Evolutionary conservation across 2,113 vertebrate genomes (phyloP).

Genomic region (Protobothrops flavoviridis): DNA sequence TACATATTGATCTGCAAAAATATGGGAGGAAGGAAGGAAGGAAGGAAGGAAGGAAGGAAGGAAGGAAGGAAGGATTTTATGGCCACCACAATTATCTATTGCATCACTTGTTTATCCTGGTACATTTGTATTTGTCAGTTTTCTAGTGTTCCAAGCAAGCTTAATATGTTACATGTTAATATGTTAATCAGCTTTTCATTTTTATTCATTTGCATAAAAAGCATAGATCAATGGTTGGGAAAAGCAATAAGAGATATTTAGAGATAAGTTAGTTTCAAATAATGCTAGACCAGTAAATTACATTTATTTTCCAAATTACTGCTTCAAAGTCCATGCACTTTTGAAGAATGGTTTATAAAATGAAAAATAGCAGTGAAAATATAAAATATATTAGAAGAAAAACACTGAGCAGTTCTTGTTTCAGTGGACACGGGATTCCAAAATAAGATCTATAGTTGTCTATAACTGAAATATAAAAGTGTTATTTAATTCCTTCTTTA

Average conservation of each 20-base stretch:
- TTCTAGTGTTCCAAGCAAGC: not conserved
- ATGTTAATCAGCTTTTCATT: not conserved
- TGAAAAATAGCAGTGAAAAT: not conserved
- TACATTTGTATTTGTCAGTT: not conserved
- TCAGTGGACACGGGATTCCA: not conserved
- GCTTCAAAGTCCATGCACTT: not conserved
- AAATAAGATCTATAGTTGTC: constrained; percentile 27
- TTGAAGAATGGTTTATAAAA: not conserved
- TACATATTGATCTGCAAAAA: not conserved
- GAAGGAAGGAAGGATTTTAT: not conserved
- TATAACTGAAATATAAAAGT: not conserved
- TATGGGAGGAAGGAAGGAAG: not conserved
- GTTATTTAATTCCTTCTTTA: constrained; percentile 4
- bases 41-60: not conserved
- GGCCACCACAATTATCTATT: not conserved
- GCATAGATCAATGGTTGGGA: not conserved
- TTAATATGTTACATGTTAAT: not conserved
- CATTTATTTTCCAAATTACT: not conserved
- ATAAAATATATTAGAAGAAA: not conserved
- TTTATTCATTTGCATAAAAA: not conserved
- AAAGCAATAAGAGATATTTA: not conserved
- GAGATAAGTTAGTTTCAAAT: not conserved
- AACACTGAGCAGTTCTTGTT: not conserved
- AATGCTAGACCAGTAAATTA: not conserved
- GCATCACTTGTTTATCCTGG: not conserved